These are phyloP conservation scores for Aleiodes leptofemur DNA, from an alignment of 2,888 invertebrate genomes.

Conservation along the genomic window DNA sequence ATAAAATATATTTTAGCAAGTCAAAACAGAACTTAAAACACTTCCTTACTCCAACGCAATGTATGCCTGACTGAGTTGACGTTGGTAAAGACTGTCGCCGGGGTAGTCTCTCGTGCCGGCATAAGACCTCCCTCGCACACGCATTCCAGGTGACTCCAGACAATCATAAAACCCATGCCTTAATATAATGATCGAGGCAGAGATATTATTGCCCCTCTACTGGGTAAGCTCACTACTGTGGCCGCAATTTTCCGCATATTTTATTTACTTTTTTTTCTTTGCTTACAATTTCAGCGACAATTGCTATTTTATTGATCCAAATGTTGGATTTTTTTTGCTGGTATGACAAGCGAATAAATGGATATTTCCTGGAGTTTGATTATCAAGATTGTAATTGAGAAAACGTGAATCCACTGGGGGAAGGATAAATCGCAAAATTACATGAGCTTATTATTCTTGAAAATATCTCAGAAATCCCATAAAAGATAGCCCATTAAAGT, in stretches of 20 bases:
- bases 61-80: conserved; percentile 51
- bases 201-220: neutral
- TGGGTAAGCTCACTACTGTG: neutral
- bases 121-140: conserved; percentile 25
- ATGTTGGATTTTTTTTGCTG: no score
- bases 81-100: conserved; percentile 26
- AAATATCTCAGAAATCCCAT: no score
- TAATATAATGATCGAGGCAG: conserved; percentile 23
- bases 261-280: conserved; percentile 1
- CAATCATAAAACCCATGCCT: conserved; percentile 11
- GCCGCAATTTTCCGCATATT: neutral
- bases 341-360: no score
- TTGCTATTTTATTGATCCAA: no score
- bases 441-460: no score
- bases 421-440: no score
- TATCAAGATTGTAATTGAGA: no score
- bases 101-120: neutral
- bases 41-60: conserved; percentile 53
- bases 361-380: no score
- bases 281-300: no score
- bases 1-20: conserved; percentile 9
- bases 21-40: conserved; percentile 23
- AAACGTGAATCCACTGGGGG: no score
- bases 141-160: conserved; percentile 36
- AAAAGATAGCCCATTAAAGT: no score